A percentile compares a stretch with the other conserved stretches of the same genome.
phyloP scores from a whole-genome alignment of 2,888 invertebrate species.

The Clusia tigrina region DNA sequence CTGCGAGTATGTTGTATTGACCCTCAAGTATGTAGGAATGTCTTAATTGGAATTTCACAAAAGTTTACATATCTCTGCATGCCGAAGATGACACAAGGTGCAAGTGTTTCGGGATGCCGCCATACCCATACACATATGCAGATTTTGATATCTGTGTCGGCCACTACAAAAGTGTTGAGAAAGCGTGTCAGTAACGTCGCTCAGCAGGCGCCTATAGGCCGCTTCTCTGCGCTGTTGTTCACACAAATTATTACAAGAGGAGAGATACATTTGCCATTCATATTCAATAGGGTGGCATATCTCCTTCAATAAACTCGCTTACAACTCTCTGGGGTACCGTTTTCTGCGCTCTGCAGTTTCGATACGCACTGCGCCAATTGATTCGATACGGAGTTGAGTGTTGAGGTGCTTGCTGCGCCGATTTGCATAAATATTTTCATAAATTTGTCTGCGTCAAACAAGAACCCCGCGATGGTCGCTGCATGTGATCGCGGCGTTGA shows the following conservation, averaged over 20 bases:
- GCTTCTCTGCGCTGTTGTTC: too few relatives aligned
- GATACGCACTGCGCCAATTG: neutral
- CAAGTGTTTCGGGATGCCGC: neutral
- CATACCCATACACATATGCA: neutral
- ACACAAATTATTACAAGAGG: neutral
- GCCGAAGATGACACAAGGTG: neutral
- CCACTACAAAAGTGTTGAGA: too few relatives aligned
- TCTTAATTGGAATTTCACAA: neutral
- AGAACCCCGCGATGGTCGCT: slow-evolving; percentile 43
- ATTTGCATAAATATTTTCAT: neutral
- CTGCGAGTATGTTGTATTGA: too few relatives aligned
- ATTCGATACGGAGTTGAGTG: neutral
- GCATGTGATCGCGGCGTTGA: slow-evolving; percentile 37
- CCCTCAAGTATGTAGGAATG: neutral
- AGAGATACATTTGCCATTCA: neutral
- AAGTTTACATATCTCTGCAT: neutral
- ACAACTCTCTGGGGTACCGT: too few relatives aligned
- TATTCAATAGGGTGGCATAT: too few relatives aligned
- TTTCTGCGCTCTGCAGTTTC: too few relatives aligned
- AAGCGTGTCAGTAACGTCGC: too few relatives aligned
- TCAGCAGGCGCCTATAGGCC: too few relatives aligned
- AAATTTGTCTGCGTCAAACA: slow-evolving; percentile 28
- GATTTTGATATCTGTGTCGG: neutral
- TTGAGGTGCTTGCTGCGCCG: neutral
- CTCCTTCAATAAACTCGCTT: too few relatives aligned